phyloP scores from a whole-genome alignment of 2,888 invertebrate species.

The Sarcophaga variegata region DNA sequence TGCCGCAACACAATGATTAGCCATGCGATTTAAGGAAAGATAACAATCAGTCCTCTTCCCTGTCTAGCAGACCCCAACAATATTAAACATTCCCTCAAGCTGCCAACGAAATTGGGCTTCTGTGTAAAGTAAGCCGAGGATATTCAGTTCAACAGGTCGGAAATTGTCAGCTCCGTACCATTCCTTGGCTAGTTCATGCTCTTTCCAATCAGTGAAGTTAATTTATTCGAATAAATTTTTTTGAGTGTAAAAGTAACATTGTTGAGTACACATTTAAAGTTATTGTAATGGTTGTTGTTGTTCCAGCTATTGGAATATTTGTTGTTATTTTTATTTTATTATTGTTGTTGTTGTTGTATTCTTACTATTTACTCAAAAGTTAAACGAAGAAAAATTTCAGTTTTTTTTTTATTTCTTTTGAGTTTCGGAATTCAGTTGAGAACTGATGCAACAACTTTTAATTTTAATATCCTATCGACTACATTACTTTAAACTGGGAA shows the following conservation, averaged over 20 bases:
- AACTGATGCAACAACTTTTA: slow-evolving; percentile 49
- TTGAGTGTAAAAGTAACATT: slow-evolving; percentile 7
- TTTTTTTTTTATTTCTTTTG: neutral
- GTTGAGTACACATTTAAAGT: too few relatives aligned
- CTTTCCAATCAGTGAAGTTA: too few relatives aligned
- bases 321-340: neutral
- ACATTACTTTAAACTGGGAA: neutral
- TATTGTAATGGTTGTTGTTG: neutral
- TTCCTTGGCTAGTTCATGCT: too few relatives aligned
- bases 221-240: neutral
- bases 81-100: too few relatives aligned
- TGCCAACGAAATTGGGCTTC: too few relatives aligned
- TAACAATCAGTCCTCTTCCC: too few relatives aligned
- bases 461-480: neutral
- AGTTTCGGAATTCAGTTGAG: slow-evolving; percentile 8
- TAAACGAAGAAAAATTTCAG: slow-evolving; percentile 29
- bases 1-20: too few relatives aligned
- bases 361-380: slow-evolving; percentile 26
- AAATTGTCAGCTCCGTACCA: too few relatives aligned
- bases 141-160: neutral
- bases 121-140: too few relatives aligned
- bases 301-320: neutral
- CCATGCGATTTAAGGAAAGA: too few relatives aligned
- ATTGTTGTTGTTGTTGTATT: neutral
- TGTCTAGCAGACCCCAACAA: too few relatives aligned